phyloP scores from a whole-genome alignment of 2,888 invertebrate species.

The Antheraea yamamai region DNA sequence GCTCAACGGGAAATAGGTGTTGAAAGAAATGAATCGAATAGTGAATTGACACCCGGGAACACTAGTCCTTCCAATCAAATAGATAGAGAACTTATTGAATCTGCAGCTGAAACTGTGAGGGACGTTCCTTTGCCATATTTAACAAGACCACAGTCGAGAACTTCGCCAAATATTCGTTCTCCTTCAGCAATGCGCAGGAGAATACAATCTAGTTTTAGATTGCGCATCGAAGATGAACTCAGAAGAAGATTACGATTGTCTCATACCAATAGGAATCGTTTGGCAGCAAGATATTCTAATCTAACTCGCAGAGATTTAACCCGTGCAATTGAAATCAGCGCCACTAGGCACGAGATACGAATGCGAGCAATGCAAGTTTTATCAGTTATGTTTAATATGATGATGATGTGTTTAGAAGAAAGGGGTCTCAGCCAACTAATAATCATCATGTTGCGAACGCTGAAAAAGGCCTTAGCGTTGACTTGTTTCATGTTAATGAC shows the following conservation, averaged over 20 bases:
- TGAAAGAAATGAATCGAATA: slow-evolving; percentile 27
- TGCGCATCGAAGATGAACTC: slow-evolving; percentile 64
- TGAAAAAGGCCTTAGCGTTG: slow-evolving; percentile 73
- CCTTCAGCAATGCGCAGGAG: slow-evolving; percentile 55
- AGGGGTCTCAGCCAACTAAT: slow-evolving; percentile 72
- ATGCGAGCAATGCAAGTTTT: slow-evolving; percentile 77
- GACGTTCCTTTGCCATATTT: slow-evolving; percentile 1
- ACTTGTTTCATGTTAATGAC: slow-evolving; percentile 76
- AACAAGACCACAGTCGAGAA: slow-evolving; percentile 38
- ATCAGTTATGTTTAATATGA: slow-evolving; percentile 79
- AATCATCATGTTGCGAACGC: slow-evolving; percentile 69
- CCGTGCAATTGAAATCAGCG: slow-evolving; percentile 66
- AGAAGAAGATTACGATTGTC: slow-evolving; percentile 56
- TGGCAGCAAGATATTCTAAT: slow-evolving; percentile 51
- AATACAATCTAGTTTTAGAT: slow-evolving; percentile 53
- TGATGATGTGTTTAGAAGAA: slow-evolving; percentile 79
- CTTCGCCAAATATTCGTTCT: slow-evolving; percentile 43
- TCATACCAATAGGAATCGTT: slow-evolving; percentile 39
- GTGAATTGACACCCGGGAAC: slow-evolving; percentile 5
- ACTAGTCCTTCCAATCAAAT: slow-evolving; percentile 7
- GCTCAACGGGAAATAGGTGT: slow-evolving; percentile 3
- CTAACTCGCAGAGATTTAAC: slow-evolving; percentile 62
- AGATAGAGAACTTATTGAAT: slow-evolving; percentile 31
- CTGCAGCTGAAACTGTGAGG: slow-evolving; percentile 1
- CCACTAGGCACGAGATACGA: slow-evolving; percentile 74